Base-by-base conservation (phyloP, 2,113 vertebrate species). In the Zosterops hypoxanthus region DNA sequence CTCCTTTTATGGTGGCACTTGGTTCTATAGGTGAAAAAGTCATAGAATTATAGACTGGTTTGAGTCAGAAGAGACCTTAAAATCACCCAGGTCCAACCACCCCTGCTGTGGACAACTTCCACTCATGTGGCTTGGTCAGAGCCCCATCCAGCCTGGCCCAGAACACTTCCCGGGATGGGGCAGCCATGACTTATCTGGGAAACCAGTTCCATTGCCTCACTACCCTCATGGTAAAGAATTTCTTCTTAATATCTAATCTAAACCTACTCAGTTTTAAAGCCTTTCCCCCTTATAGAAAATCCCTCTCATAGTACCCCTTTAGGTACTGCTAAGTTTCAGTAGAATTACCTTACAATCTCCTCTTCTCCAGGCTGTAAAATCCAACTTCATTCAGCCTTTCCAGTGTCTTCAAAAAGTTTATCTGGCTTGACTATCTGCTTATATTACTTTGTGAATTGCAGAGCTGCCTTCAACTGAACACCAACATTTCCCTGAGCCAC, bases 61-160 rank as follows among this genome's bases (percentile, higher is more conserved):
- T 66, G 12, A 8, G 59, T 66, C 11, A 2, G 33, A 81, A 46
- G 36, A 49, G 18, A 44, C 11, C 5, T 60, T 46, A n/a, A 60
- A 31, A 60, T n/a, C 16, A 25, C 9, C 10, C n/a, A 41, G 20
- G 11, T 46, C 23, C 36, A 44, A 8, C 1, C 5, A 9, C 3
- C 2, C 1, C 5, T 59, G 15, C 15, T 9, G 0, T 60, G 16
- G 12, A 20, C 20, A 20, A 4, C 36, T 81, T 34, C 14, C 36
- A 50, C 18, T 72, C 36, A 7, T 1, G 11, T 7, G 14, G 9
- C 31, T 57, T 33, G 26, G 12, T 33, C 18, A 44, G 33, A 65
- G 18, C 25, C 22, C 31, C 14, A 22, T 44, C 22, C 44, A 39
- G 4, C 28, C 60, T 39, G 60, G 39, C 24, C 24, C 46, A 11